Base-by-base conservation (phyloP, 2,888 invertebrate species). In the Pachymerium ferrugineum region DNA sequence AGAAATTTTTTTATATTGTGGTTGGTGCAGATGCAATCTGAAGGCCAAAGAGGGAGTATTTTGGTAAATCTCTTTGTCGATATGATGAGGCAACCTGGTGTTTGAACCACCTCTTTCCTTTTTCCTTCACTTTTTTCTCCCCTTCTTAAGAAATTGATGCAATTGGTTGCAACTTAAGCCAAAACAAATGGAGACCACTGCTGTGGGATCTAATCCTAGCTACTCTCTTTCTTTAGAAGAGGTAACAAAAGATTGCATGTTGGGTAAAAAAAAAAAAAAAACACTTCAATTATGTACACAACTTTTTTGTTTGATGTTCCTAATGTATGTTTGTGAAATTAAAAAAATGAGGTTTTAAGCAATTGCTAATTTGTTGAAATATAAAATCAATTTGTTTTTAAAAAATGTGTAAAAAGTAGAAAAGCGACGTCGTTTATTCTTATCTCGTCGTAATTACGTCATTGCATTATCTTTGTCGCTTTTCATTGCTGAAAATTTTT, bases 111-210 rank as follows among this genome's bases (percentile, higher is more conserved):
- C 47, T 54, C 22, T 38, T 2, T 38, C n/a, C 38, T 28, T 54
- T 19, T 16, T 19, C 1, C 47, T n/a, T n/a, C 22, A 6, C 10
- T 19, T n/a, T 28, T 62, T 22, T 62, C 62, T 25, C 12, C 25
- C 28, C 28, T 62, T n/a, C n/a, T n/a, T n/a, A n/a, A n/a, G n/a
- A n/a, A n/a, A n/a, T n/a, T n/a, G n/a, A n/a, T n/a, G 25, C 62
- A 62, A 62, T 62, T 62, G 62, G 62, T 62, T 62, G 62, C 62
- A 62, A 62, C 25, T 62, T 62, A 62, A 62, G 62, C 62, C 62
- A 25, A 62, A 62, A 62, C 62, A 62, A 62, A 62, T 62, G 62
- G 62, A 62, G 62, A 62, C 62, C 62, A 62, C 62, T 62, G 62
- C 62, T 62, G 62, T 62, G 62, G 62, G 62, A 62, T 62, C 62